Conservation (phyloP, 1,140 invertebrate genomes). For the Pseudachorutes palmiensis region DNA sequence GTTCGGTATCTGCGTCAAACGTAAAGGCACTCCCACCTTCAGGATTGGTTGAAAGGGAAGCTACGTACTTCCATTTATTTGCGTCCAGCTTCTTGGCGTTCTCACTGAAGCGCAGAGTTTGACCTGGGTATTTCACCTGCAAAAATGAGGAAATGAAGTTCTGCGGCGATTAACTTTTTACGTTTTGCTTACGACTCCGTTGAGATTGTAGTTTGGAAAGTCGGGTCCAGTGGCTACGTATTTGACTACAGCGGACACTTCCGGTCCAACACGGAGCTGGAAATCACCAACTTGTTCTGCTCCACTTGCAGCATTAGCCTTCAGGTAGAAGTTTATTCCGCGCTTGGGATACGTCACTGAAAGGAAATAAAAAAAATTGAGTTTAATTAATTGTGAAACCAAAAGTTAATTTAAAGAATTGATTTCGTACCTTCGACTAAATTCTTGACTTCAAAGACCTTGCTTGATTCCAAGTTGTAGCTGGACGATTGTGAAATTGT, state of each 20-base stretch:
- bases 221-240: constrained; percentile 8
- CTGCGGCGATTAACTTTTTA: neutral
- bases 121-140: constrained; percentile 22
- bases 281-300: constrained; percentile 7
- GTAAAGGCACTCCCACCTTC: neutral
- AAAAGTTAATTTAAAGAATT: constrained; percentile 3
- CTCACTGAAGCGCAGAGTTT: constrained; percentile 28
- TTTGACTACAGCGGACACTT: constrained; percentile 14
- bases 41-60: constrained; percentile 18
- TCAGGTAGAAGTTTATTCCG: constrained; percentile 22
- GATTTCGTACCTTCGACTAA: constrained; percentile 22
- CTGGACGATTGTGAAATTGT: constrained; percentile 12
- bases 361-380: constrained; percentile 7
- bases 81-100: constrained; percentile 9
- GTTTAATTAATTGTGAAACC: neutral
- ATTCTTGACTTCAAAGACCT: constrained; percentile 15
- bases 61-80: constrained; percentile 23
- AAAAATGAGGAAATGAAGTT: neutral
- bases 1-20: constrained; percentile 26
- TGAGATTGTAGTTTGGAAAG: constrained; percentile 15
- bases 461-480: constrained; percentile 7
- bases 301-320: constrained; percentile 19
- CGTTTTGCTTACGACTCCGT: constrained; percentile 20
- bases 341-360: constrained; percentile 24
- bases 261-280: neutral